Conservation (phyloP, 2,888 invertebrate genomes). For the Volucella zonaria region DNA sequence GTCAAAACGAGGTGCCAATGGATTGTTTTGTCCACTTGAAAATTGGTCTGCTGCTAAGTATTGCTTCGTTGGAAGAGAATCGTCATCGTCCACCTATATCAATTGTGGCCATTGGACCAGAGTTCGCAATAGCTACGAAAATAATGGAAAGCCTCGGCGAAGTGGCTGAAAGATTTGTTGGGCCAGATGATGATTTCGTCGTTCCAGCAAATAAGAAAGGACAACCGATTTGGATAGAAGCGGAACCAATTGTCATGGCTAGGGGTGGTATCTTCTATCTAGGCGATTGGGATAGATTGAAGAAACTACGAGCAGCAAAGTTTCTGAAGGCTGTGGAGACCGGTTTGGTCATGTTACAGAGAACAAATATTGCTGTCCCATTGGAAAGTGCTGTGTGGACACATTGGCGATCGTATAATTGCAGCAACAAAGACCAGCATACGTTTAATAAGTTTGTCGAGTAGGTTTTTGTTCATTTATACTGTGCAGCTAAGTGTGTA, state of each 20-base stretch:
- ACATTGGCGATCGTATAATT: slow-evolving; percentile 79
- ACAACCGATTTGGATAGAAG: slow-evolving; percentile 78
- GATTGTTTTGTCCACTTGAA: slow-evolving; percentile 82
- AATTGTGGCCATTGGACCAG: slow-evolving; percentile 79
- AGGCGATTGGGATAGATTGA: slow-evolving; percentile 81
- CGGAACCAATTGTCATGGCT: slow-evolving; percentile 80
- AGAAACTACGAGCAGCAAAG: slow-evolving; percentile 75
- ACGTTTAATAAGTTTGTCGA: slow-evolving; percentile 79
- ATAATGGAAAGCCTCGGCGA: slow-evolving; percentile 79
- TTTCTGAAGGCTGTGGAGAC: slow-evolving; percentile 78
- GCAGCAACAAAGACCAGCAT: slow-evolving; percentile 77
- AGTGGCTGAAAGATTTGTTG: slow-evolving; percentile 79
- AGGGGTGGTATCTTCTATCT: slow-evolving; percentile 81
- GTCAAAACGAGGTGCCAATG: slow-evolving; percentile 81
- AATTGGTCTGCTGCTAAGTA: slow-evolving; percentile 81
- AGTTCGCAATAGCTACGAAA: slow-evolving; percentile 77
- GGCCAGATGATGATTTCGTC: slow-evolving; percentile 77
- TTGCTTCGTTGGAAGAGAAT: slow-evolving; percentile 81
- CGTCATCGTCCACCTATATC: slow-evolving; percentile 79
- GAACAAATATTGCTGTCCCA: slow-evolving; percentile 74
- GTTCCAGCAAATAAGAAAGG: slow-evolving; percentile 63
- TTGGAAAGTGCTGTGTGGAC: slow-evolving; percentile 81
- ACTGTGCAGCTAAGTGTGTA: neutral
- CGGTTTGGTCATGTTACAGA: slow-evolving; percentile 76
- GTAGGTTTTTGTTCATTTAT: slow-evolving; percentile 75